Evolutionary conservation across 1,140 invertebrate genomes (phyloP).

Genomic region (Bombus sibiricus): DNA sequence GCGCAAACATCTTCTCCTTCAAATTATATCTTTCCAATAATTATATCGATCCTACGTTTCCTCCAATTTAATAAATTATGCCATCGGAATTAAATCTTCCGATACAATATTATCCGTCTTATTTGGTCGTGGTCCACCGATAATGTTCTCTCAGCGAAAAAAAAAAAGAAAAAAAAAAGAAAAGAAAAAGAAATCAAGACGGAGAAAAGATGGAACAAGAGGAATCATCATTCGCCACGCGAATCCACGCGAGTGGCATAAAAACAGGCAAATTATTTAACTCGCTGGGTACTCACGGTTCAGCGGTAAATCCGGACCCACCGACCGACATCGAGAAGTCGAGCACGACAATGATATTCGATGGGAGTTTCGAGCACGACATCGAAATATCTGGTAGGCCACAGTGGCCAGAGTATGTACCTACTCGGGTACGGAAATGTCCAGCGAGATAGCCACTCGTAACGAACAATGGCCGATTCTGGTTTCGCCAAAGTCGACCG

Average conservation of each 20-base stretch:
- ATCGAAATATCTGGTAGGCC: slow-evolving; percentile 67
- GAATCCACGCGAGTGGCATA: neutral
- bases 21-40: slow-evolving; percentile 2
- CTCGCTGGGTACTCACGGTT: neutral
- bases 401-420: slow-evolving; percentile 54
- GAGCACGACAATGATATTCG: slow-evolving; percentile 57
- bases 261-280: slow-evolving; percentile 33
- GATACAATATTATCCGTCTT: no score
- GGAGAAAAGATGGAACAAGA: neutral
- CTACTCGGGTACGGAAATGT: slow-evolving; percentile 77
- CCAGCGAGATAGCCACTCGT: slow-evolving; percentile 79
- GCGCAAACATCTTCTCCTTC: neutral
- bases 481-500: slow-evolving; percentile 72
- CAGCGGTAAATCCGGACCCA: slow-evolving; percentile 22
- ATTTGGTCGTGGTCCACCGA: no score
- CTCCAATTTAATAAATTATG: neutral
- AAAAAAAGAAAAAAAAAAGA: no score
- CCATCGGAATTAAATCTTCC: neutral
- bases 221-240: neutral
- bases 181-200: neutral
- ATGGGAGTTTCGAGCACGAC: slow-evolving; percentile 60
- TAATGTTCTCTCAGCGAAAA: neutral
- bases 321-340: slow-evolving; percentile 59
- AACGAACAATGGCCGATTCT: slow-evolving; percentile 79
- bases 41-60: neutral